Evolutionary conservation across 2,797 vertebrate genomes (phyloP).

Genomic region (Notamacropus eugenii): DNA sequence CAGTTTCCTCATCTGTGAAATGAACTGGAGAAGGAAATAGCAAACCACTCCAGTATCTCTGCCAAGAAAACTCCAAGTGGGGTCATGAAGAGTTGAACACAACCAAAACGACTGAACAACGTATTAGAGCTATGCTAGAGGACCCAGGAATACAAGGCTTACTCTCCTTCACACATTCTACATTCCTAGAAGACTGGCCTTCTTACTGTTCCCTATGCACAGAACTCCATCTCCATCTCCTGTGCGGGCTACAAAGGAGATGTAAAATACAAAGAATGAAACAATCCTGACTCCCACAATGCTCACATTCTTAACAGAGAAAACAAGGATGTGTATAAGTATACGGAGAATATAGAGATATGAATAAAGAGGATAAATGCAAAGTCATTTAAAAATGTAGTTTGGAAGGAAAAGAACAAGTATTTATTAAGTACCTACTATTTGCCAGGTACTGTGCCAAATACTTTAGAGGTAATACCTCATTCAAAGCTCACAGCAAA

Average conservation of each 20-base stretch:
- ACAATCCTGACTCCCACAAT: background rate
- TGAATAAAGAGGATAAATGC: background rate
- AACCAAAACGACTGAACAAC: background rate
- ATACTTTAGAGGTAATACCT: background rate
- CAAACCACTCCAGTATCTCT: background rate
- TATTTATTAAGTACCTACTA: background rate
- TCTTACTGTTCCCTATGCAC: background rate
- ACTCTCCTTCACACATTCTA: background rate
- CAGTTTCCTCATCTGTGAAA: background rate
- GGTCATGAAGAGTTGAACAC: background rate
- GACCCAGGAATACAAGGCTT: background rate
- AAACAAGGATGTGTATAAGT: background rate
- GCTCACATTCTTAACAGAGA: background rate
- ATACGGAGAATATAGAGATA: too few relatives aligned
- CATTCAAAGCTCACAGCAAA: background rate
- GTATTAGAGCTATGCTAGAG: background rate
- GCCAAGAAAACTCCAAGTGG: background rate
- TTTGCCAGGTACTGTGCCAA: background rate
- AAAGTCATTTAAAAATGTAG: background rate
- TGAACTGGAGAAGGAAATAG: background rate
- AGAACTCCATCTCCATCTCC: background rate
- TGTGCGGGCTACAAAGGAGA: background rate
- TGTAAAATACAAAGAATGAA: background rate
- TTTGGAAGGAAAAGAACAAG: background rate
- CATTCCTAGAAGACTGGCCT: background rate